Evolutionary conservation across 2,888 invertebrate species (phyloP), one percentile per base, ranked within the genome.

Genomic region (Amblyjoppa fuscipennis): DNA sequence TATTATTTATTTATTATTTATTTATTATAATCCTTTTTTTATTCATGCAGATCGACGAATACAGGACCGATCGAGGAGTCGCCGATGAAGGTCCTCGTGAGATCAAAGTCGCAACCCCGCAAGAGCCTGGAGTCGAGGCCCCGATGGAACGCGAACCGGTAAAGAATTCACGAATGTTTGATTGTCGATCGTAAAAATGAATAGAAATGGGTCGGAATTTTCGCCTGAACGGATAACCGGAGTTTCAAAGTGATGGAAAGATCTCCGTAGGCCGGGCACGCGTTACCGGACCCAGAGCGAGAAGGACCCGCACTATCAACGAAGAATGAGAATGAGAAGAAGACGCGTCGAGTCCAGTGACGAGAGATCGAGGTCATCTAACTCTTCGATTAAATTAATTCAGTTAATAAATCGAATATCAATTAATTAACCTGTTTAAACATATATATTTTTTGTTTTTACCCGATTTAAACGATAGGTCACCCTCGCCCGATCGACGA

Each of bases 271-370:
- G 87, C 98, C 98, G 5, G 96, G 96, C 34, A 97, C 97, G 11
- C 96, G 97, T 90, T 98, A 98, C 92, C 96, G 98, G 84, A 98
- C 98, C 92, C 98, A 98, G 94, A 98, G 98, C 91, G 98, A 98
- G 93, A 97, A 98, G 91, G 98, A 98, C 95, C 97, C 97, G 0
- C 96, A 97, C 93, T 98, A 97, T 90, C 96, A 96, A 85, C 95
- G 96, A 86, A 97, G 97, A 93, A 94, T 96, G 78, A 95, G 96
- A 25, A 96, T 96, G 91, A 96, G 96, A 92, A 95, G 96, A 87
- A 95, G 96, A 83, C 94, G 94, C 73, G 90, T 93, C 9, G 94
- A 95, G 85, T 93, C 93, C 3, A 95, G 94, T 86, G 95, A 95
- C 69, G 95, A 96, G 80, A 91, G 92, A 53, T 93, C 93, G 1